Evolutionary conservation across 2,888 invertebrate genomes (phyloP).

Genomic region (Orthosia incerta): DNA sequence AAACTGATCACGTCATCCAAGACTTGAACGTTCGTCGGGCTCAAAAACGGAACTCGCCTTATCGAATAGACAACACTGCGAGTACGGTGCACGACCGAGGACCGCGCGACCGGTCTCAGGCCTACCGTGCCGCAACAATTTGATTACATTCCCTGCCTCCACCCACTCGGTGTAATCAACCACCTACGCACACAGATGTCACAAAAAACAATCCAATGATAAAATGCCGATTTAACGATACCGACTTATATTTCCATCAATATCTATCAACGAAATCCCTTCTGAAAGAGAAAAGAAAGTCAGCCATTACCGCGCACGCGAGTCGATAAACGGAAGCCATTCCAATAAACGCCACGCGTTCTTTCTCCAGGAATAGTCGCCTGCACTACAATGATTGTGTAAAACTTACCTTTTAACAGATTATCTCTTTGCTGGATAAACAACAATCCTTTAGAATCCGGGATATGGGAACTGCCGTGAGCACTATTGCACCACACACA

Average conservation of each 20-base stretch:
- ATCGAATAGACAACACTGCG: slow-evolving; percentile 52
- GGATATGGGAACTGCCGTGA: slow-evolving; percentile 78
- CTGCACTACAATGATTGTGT: slow-evolving; percentile 60
- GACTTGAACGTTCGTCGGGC: slow-evolving; percentile 26
- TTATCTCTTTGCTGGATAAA: slow-evolving; percentile 78
- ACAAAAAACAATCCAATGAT: slow-evolving; percentile 71
- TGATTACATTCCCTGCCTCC: slow-evolving; percentile 80
- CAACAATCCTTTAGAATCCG: slow-evolving; percentile 89
- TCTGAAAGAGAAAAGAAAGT: slow-evolving; percentile 82
- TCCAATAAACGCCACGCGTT: slow-evolving; percentile 85
- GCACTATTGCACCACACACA: slow-evolving; percentile 89
- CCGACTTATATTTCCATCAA: slow-evolving; percentile 59
- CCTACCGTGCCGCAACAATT: slow-evolving; percentile 67
- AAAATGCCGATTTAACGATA: slow-evolving; percentile 59
- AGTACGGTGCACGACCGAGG: slow-evolving; percentile 47
- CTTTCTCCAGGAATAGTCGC: slow-evolving; percentile 54
- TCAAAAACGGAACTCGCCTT: slow-evolving; percentile 48
- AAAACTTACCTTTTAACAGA: slow-evolving; percentile 82
- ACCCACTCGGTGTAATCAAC: slow-evolving; percentile 76
- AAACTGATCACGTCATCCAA: slow-evolving; percentile 29
- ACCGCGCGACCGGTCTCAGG: slow-evolving; percentile 66
- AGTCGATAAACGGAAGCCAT: slow-evolving; percentile 90
- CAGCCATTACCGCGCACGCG: slow-evolving; percentile 90
- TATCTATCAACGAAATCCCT: slow-evolving; percentile 72
- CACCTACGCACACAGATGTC: slow-evolving; percentile 65